A percentile compares a stretch with the other conserved stretches of the same genome.
phyloP scores from a whole-genome alignment of 2,797 vertebrate species.

The Myoxocephalus aenaeus region DNA sequence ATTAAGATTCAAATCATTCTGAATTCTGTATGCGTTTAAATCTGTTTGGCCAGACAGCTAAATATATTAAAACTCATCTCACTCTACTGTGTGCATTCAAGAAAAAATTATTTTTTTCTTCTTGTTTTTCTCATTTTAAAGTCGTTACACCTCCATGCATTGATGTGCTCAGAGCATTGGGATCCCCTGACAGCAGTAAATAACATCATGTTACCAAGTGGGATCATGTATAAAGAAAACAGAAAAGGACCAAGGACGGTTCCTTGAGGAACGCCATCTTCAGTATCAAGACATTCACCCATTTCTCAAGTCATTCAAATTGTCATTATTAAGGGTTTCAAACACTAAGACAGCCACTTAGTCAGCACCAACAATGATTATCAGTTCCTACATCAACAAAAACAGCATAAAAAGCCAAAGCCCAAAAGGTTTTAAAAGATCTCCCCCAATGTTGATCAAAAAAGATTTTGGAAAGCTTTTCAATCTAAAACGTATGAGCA shows the following conservation, averaged over 20 bases:
- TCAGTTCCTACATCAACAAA: too few relatives aligned
- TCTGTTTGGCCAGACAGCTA: not conserved
- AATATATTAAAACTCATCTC: slow-evolving; percentile 5
- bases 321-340: not conserved
- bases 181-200: not conserved
- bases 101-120: too few relatives aligned
- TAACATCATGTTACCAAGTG: not conserved
- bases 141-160: not conserved
- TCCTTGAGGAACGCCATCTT: slow-evolving; percentile 20
- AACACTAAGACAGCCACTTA: not conserved
- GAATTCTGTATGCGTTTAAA: not conserved
- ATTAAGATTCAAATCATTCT: not conserved
- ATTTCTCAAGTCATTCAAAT: slow-evolving; percentile 10
- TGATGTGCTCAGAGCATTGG: not conserved
- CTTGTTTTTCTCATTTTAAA: not conserved
- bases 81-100: not conserved
- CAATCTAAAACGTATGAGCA: not conserved
- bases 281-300: not conserved
- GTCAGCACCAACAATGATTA: too few relatives aligned
- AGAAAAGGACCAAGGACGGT: not conserved
- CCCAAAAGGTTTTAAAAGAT: too few relatives aligned
- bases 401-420: too few relatives aligned
- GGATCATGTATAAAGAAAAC: not conserved
- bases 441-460: too few relatives aligned
- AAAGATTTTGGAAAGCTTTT: not conserved